phyloP scores from a whole-genome alignment of 53 echinoderm and acorn worm species.

The Actinopyga echinites region DNA sequence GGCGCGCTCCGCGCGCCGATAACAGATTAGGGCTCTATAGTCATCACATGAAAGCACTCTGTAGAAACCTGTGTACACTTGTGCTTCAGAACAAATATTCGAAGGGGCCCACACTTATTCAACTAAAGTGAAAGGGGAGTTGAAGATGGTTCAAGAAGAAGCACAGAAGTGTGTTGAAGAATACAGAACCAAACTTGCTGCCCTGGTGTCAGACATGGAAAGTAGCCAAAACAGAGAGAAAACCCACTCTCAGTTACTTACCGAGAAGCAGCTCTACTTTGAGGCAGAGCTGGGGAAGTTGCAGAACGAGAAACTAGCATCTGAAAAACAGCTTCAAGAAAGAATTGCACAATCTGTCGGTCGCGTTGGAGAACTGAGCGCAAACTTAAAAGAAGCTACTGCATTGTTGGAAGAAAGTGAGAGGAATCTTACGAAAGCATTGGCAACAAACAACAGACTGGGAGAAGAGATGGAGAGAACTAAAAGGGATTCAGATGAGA shows the following conservation, averaged over 20 bases:
- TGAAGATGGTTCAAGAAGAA: constrained; percentile 1
- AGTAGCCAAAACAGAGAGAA: background rate
- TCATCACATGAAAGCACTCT: background rate
- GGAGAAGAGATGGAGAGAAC: constrained; percentile 1
- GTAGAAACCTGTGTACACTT: too few species aligned
- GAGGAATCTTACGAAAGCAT: background rate
- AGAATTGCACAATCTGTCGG: background rate
- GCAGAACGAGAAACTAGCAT: background rate
- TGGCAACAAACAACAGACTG: constrained; percentile 10
- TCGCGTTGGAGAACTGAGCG: background rate
- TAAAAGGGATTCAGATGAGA: background rate
- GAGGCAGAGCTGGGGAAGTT: background rate
- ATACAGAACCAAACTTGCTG: background rate
- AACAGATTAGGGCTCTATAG: constrained; percentile 13
- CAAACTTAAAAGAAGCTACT: constrained; percentile 4
- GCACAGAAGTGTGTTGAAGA: background rate
- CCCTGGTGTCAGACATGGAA: background rate
- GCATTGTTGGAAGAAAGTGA: constrained; percentile 6
- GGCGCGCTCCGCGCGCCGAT: background rate
- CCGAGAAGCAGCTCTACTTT: background rate
- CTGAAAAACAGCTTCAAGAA: constrained; percentile 10
- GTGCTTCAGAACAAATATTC: too few species aligned
- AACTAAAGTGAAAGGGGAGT: background rate
- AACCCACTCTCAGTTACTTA: background rate
- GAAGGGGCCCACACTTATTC: too few species aligned